Conservation (phyloP, 2,113 vertebrate genomes). For the Xerus inauris region DNA sequence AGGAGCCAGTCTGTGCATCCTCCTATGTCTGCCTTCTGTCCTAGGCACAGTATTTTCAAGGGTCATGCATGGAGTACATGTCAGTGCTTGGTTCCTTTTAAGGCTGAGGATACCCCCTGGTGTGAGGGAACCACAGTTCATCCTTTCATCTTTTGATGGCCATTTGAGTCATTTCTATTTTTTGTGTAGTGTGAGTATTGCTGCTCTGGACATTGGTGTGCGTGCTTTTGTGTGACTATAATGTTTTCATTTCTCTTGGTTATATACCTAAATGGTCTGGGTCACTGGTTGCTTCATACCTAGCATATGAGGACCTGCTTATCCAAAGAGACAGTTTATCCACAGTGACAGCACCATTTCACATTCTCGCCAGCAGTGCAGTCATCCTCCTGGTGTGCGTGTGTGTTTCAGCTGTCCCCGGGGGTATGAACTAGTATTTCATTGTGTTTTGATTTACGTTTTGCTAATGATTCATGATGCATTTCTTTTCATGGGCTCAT, state of each 20-base stretch:
- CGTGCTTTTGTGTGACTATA: no score
- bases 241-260: not conserved
- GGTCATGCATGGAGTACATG: fast-evolving
- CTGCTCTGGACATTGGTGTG: fast-evolving
- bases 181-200: fast-evolving
- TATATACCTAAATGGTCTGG: not conserved
- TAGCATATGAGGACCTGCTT: not conserved
- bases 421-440: not conserved
- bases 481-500: not conserved
- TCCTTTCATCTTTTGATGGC: not conserved
- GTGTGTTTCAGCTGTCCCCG: not conserved
- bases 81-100: fast-evolving
- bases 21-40: not conserved
- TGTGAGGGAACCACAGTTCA: fast-evolving
- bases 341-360: not conserved
- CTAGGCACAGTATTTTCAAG: not conserved
- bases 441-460: not conserved
- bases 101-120: fast-evolving
- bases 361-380: not conserved
- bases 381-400: not conserved
- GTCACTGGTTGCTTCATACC: not conserved
- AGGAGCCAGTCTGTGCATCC: not conserved
- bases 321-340: not conserved
- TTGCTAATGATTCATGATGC: not conserved
- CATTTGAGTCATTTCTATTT: not conserved